phyloP scores from a whole-genome alignment of 2,888 invertebrate species.

The Periphyllus acericola region DNA sequence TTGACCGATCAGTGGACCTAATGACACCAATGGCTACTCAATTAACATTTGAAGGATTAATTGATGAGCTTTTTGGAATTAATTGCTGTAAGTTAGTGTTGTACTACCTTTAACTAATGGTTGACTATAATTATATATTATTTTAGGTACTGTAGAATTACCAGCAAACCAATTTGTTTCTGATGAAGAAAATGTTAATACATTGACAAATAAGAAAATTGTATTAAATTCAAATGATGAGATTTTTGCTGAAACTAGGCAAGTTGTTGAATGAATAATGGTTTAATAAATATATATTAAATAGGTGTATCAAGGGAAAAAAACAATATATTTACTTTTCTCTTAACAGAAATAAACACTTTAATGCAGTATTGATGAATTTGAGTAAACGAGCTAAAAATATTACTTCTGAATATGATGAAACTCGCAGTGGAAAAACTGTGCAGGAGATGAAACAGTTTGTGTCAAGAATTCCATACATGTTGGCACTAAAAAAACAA shows the following conservation, averaged over 20 bases:
- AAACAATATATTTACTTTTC: neutral
- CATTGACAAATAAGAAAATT: constrained; percentile 78
- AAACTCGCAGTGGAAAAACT: constrained; percentile 81
- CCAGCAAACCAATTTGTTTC: constrained; percentile 86
- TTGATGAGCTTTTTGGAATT: constrained; percentile 94
- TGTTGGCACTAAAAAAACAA: constrained; percentile 87
- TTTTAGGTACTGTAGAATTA: constrained; percentile 79
- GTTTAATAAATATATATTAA: neutral
- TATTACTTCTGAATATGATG: constrained; percentile 85
- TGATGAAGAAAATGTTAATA: constrained; percentile 74
- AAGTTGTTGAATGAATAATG: constrained; percentile 27
- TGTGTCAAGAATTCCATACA: constrained; percentile 87
- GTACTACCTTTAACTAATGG: neutral
- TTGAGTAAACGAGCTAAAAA: constrained; percentile 87
- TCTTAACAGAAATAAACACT: constrained; percentile 83
- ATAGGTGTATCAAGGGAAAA: neutral
- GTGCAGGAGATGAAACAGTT: constrained; percentile 96
- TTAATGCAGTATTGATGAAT: constrained; percentile 87
- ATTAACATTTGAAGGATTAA: constrained; percentile 95
- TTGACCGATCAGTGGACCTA: constrained; percentile 92
- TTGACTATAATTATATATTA: neutral
- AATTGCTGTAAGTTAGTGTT: constrained; percentile 71
- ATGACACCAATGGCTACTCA: constrained; percentile 93
- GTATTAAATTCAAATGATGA: constrained; percentile 90
- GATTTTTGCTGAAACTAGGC: constrained; percentile 82